Evolutionary conservation across 2,797 vertebrate species (phyloP).

Genomic region (Saxicola maurus): DNA sequence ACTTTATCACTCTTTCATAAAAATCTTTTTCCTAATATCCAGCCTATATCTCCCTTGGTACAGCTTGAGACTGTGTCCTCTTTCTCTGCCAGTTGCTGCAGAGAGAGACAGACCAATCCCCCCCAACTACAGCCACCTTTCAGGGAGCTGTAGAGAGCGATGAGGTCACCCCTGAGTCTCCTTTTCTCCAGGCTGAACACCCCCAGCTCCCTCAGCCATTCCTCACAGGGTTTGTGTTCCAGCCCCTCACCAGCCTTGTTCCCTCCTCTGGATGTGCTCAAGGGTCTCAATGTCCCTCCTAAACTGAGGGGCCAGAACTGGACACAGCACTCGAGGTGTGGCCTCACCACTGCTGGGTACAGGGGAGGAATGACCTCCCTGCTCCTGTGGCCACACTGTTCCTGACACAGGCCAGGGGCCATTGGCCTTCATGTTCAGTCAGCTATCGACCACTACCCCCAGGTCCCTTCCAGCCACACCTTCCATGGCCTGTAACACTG

Average conservation of each 20-base stretch:
- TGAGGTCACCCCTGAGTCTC: not conserved
- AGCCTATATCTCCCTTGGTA: no score
- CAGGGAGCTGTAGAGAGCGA: not conserved
- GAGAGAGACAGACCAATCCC: no score
- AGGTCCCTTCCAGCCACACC: not conserved
- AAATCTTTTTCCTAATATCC: no score
- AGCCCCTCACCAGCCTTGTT: not conserved
- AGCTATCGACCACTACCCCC: not conserved
- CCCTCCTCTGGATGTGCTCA: not conserved
- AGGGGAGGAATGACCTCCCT: not conserved
- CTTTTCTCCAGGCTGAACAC: not conserved
- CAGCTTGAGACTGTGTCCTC: no score
- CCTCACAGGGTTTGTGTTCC: not conserved
- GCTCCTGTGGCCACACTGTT: not conserved
- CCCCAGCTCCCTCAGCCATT: not conserved
- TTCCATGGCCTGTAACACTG: accelerated
- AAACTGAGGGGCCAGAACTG: no score
- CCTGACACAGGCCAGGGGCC: not conserved
- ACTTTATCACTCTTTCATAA: not conserved
- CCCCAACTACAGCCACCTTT: no score
- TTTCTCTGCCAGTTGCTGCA: not conserved
- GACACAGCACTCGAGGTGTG: not conserved
- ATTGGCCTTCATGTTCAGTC: not conserved
- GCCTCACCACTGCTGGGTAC: not conserved
- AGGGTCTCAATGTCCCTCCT: not conserved